phyloP scores from a whole-genome alignment of 2,888 invertebrate species.

The Lochmaea capreae region DNA sequence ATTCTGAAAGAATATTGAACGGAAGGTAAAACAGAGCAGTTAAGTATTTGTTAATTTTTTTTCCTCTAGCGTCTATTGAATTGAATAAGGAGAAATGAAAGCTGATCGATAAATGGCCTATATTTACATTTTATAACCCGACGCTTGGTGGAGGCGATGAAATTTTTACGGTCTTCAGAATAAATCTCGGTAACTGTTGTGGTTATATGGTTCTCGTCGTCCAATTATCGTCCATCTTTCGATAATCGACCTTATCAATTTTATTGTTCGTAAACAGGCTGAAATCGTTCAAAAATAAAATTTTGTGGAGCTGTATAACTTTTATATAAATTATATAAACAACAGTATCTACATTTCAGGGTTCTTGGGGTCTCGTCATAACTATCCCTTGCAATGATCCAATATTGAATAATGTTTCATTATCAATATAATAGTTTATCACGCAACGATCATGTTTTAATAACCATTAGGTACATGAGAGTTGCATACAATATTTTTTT shows the following conservation, averaged over 20 bases:
- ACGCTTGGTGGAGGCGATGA: constrained; percentile 2
- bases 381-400: no score
- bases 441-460: no score
- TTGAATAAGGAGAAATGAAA: neutral
- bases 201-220: neutral
- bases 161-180: constrained; percentile 3
- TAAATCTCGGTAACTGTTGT: constrained; percentile 8
- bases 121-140: constrained; percentile 16
- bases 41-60: neutral
- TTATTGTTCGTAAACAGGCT: neutral
- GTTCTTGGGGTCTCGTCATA: no score
- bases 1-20: neutral
- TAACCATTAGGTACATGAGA: no score
- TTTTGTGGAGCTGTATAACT: neutral
- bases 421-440: no score
- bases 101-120: neutral
- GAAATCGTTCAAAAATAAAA: neutral
- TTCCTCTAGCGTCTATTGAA: neutral
- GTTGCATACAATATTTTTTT: no score
- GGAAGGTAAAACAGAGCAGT: neutral
- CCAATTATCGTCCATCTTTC: constrained; percentile 8
- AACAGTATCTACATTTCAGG: no score
- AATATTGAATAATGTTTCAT: no score
- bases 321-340: no score
- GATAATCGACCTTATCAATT: constrained; percentile 4